phyloP scores from a whole-genome alignment of 2,888 invertebrate species.

The Eulithis testata region DNA sequence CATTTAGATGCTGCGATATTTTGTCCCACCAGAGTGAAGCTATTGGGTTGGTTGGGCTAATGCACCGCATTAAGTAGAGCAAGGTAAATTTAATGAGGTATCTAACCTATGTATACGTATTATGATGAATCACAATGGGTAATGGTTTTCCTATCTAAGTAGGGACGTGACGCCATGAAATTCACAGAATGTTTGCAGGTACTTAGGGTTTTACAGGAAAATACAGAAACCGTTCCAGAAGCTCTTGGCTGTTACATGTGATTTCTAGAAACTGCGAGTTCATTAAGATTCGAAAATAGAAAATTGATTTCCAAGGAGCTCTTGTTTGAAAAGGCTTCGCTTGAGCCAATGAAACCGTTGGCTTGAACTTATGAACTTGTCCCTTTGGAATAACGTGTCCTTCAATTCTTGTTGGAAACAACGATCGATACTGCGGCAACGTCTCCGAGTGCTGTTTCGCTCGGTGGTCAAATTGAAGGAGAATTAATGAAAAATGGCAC shows the following conservation, averaged over 20 bases:
- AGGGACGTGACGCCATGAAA: conserved; percentile 14
- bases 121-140: conserved; percentile 15
- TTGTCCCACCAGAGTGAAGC: conserved; percentile 5
- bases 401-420: conserved; percentile 43
- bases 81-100: conserved; percentile 7
- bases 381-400: conserved; percentile 37
- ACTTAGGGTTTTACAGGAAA: conserved; percentile 1
- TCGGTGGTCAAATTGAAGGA: conserved; percentile 31
- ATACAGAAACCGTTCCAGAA: not conserved
- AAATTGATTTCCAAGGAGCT: not conserved
- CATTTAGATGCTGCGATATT: not conserved
- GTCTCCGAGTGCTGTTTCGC: conserved; percentile 40
- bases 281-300: not conserved
- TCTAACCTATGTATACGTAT: not conserved
- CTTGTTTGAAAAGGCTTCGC: conserved; percentile 1
- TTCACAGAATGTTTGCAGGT: conserved; percentile 7
- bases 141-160: not conserved
- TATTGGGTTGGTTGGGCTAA: conserved; percentile 1
- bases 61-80: conserved; percentile 4
- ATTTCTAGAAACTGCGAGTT: not conserved
- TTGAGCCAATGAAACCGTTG: conserved; percentile 5
- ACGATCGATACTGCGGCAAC: conserved; percentile 52
- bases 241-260: not conserved
- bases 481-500: conserved; percentile 29
- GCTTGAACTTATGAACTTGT: conserved; percentile 16